These are phyloP conservation scores for Drosophila obscura DNA, from an alignment of 1,140 invertebrate species.

Conservation along the genomic window DNA sequence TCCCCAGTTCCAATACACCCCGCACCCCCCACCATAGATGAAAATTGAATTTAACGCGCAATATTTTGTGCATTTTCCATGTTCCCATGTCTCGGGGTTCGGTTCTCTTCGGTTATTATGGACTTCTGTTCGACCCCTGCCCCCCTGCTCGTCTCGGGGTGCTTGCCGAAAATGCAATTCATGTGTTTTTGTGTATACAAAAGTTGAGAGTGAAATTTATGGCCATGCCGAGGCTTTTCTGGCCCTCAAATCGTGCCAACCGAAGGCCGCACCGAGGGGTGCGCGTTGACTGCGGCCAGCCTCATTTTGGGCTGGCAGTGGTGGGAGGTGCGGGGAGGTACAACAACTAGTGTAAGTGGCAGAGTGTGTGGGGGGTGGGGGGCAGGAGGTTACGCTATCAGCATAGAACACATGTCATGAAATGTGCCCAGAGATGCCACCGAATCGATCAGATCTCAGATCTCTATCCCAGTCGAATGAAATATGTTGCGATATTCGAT, in stretches of 20 bases:
- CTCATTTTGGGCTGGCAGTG: conserved; percentile 43
- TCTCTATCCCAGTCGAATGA: conserved; percentile 12
- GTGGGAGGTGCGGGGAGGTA: conserved; percentile 5
- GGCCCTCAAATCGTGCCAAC: conserved; percentile 23
- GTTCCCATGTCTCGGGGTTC: conserved; percentile 25
- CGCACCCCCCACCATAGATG: not conserved
- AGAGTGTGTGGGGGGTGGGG: not conserved
- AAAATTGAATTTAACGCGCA: conserved; percentile 84
- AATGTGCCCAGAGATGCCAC: conserved; percentile 45
- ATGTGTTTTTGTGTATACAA: conserved; percentile 64
- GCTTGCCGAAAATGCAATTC: conserved; percentile 78
- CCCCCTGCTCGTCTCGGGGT: conserved; percentile 34
- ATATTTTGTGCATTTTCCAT: conserved; percentile 82
- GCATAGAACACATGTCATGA: conserved; percentile 75
- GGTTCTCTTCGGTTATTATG: conserved; percentile 22
- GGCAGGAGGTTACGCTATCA: conserved; percentile 72
- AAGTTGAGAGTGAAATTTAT: conserved; percentile 74
- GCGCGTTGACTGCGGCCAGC: conserved; percentile 65
- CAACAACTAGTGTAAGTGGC: conserved; percentile 2
- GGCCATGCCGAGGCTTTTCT: conserved; percentile 56
- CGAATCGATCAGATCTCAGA: conserved; percentile 24
- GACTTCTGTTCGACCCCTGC: conserved; percentile 1
- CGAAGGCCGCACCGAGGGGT: conserved; percentile 31
- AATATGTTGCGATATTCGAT: conserved; percentile 58
- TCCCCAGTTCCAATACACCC: too few relatives aligned